Conservation (phyloP, 2,888 invertebrate genomes). For the Leptura quadrifasciata region DNA sequence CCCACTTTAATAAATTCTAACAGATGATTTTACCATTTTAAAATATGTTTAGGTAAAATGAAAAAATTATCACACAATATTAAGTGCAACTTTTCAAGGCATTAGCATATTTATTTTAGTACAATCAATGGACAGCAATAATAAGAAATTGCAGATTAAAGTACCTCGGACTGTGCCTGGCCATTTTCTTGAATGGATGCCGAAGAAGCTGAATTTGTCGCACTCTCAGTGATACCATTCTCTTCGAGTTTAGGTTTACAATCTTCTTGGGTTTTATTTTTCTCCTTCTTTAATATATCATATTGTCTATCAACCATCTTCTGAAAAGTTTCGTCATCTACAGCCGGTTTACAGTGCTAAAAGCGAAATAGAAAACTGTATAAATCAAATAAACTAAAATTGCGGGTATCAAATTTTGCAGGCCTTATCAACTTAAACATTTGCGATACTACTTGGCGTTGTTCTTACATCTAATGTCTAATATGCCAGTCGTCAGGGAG, state of each 20-base stretch:
- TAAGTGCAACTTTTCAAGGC: too few relatives aligned
- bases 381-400: too few relatives aligned
- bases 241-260: constrained; percentile 72
- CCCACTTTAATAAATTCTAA: too few relatives aligned
- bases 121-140: neutral
- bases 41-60: too few relatives aligned
- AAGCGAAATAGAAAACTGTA: constrained; percentile 19
- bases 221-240: constrained; percentile 69
- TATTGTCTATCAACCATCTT: constrained; percentile 92
- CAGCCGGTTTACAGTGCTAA: constrained; percentile 91
- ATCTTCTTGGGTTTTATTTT: constrained; percentile 78
- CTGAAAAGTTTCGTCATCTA: constrained; percentile 94
- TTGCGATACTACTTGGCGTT: too few relatives aligned
- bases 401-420: too few relatives aligned
- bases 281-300: constrained; percentile 83
- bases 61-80: too few relatives aligned
- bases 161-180: constrained; percentile 60
- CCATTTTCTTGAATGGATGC: constrained; percentile 57
- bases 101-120: neutral
- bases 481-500: too few relatives aligned
- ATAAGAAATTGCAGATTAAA: neutral
- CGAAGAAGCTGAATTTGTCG: constrained; percentile 46
- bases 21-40: too few relatives aligned
- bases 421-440: too few relatives aligned
- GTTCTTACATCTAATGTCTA: too few relatives aligned